Evolutionary conservation across 2,113 vertebrate genomes (phyloP), one percentile per base, ranked within the genome.

Genomic region (Gopherus evgoodei): DNA sequence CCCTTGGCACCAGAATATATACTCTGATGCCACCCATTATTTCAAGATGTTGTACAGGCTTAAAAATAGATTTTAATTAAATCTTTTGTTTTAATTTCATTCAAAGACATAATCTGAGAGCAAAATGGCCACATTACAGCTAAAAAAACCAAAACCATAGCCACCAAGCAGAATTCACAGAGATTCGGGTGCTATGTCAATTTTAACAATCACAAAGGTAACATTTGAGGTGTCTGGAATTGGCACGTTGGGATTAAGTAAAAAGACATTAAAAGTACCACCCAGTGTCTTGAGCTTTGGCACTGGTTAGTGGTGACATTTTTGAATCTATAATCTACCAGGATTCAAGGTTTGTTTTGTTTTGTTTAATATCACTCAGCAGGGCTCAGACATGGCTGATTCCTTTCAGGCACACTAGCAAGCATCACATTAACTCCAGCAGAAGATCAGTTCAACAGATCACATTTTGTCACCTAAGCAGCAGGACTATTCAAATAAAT

Each of bases 51-150:
- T 75, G 84, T 62, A 79, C 92, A 49, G n/a, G 69, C 75, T 93
- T 59, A 69, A 95, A 93, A 59, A 8, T 3, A 93, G 83, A 96
- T 44, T 93, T 90, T 95, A 93, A 97, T 97, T 95, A 95, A 87
- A 44, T 25, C 81, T 88, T 86, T 91, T 75, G 24, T 75, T 4
- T 93, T 85, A 86, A 91, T 96, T 93, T 94, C 86, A 54, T 53
- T 95, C 72, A 94, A 92, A 42, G 72, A 72, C 90, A 92, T 88
- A 94, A 94, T 88, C 93, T 88, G 62, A 93, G 81, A 93, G 87
- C 0, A 1, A 81, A 96, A 78, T 88, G 38, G 94, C 89, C 85
- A 53, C 90, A 57, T 38, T 91, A 47, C 11, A 90, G 89, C 56
- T 1, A 83, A n/a, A 88, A 86, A 88, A 84, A 11, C 44, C 14